Conservation (phyloP, 1,140 invertebrate species). For the Thaumetopoea pityocampa region DNA sequence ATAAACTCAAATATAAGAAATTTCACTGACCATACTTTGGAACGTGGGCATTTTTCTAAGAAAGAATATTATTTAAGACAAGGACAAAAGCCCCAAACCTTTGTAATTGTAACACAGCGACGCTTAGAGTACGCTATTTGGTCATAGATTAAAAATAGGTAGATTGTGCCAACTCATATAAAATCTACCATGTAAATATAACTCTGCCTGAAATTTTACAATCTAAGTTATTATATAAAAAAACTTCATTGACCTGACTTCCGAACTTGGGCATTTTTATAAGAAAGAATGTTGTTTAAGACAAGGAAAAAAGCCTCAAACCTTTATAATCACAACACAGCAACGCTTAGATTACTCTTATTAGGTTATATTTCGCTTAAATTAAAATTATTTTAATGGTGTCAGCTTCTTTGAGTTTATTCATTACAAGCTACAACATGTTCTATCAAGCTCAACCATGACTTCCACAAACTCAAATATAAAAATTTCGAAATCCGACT, state of each 20-base stretch:
- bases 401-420: no score
- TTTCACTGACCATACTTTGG: constrained; percentile 8
- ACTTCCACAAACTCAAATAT: constrained; percentile 31
- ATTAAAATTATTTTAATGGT: no score
- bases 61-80: constrained; percentile 44
- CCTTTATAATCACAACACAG: constrained; percentile 70
- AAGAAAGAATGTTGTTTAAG: constrained; percentile 36
- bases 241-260: constrained; percentile 15
- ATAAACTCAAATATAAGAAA: constrained; percentile 16
- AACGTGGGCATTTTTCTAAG: constrained; percentile 11
- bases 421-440: no score
- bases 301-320: constrained; percentile 43
- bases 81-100: constrained; percentile 42
- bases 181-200: no score
- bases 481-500: constrained; percentile 20
- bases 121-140: no score
- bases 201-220: constrained; percentile 18
- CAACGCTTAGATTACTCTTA: no score
- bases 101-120: constrained; percentile 71
- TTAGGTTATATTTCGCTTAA: no score
- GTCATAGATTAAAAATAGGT: no score
- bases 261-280: constrained; percentile 4
- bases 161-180: no score
- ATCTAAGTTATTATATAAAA: constrained; percentile 32
- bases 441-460: no score